Conservation (phyloP, 2,113 vertebrate species). For the Hyperoodon ampullatus region DNA sequence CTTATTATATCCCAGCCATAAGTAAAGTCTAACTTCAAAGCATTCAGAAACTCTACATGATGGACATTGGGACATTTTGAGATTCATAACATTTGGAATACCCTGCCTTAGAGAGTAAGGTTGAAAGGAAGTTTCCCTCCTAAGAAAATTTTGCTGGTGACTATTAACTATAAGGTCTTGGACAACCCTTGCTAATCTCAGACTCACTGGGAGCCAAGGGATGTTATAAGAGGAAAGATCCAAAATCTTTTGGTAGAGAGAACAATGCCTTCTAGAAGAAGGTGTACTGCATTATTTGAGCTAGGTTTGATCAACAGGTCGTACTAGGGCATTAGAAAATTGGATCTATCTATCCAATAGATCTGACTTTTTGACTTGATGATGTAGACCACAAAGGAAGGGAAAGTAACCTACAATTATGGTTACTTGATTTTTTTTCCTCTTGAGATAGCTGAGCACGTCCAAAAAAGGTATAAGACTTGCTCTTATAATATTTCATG, state of each 20-base stretch:
- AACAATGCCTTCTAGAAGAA: not conserved
- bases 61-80: not conserved
- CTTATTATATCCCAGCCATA: not conserved
- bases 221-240: not conserved
- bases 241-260: not conserved
- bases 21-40: not conserved
- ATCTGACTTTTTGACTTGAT: conserved; percentile 11
- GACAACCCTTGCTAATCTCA: not conserved
- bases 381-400: not conserved
- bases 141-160: not conserved
- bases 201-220: not conserved
- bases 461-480: not conserved
- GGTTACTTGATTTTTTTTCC: not conserved
- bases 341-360: not conserved
- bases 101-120: not conserved
- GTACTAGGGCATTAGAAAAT: not conserved
- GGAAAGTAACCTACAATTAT: not conserved
- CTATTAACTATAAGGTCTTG: not conserved
- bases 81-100: not conserved
- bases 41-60: not conserved
- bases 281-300: not conserved
- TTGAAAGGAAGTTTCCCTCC: not conserved
- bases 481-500: not conserved
- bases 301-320: not conserved
- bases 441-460: not conserved